Base-by-base conservation (phyloP, 2,888 invertebrate genomes). In the Horisme vitalbata region DNA sequence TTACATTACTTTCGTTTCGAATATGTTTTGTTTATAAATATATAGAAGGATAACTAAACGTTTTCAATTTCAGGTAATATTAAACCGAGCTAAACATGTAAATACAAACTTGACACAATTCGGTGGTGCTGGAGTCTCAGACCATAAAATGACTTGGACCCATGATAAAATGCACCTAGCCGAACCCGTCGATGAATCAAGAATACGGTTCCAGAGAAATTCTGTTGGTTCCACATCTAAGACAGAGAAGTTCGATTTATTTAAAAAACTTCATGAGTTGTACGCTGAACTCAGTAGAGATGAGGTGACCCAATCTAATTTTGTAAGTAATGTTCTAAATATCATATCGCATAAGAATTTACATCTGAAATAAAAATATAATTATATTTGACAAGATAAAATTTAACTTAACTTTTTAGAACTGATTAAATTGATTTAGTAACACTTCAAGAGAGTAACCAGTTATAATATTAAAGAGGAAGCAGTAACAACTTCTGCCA, bases 81-180 rank as follows among this genome's bases (percentile, higher is more conserved):
- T 89, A 59, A 86, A 85, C 70, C 81, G 86, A 62, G 88, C 87
- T 63, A 88, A 88, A 84, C 83, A 88, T 87, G 88, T 84, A 72
- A 87, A 86, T 77, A 69, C 79, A 65, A 84, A 79, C 66, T 71
- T 86, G 73, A 71, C 83, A 67, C 83, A 83, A 67, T 82, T 81
- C 73, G 83, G 81, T 63, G 80, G 83, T 85, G n/a, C n/a, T n/a
- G 84, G 86, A 80, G 84, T 83, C 65, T 67, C 79, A 77, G 87
- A 86, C 66, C 86, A 87, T 79, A 89, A 88, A 80, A 88, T 89
- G 89, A 89, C 88, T 83, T 89, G 89, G 89, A 88, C 83, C 68
- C 83, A 86, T 71, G 87, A 88, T 79, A 89, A 88, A 71, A 84
- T 87, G 71, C 86, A 87, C 63, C 72, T 88, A 64, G 78, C 88